Conservation (phyloP, 2,888 invertebrate genomes). For the Lathronympha strigana region DNA sequence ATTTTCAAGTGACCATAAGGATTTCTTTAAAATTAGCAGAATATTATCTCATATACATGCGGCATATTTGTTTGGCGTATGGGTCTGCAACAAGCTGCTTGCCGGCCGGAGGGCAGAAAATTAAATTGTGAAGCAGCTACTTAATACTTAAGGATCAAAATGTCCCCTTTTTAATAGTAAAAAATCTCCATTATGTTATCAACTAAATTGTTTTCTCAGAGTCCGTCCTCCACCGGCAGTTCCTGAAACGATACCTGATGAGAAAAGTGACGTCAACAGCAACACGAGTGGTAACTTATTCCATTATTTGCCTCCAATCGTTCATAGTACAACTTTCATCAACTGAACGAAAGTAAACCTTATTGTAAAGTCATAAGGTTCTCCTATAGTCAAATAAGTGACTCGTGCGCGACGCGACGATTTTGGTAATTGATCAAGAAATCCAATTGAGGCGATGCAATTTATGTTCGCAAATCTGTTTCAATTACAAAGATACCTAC, state of each 20-base stretch:
- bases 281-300: slow-evolving; percentile 66
- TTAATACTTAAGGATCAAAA: neutral
- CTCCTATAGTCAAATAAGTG: no score
- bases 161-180: no score
- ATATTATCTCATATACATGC: no score
- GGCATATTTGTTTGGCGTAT: no score
- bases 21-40: no score
- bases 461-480: neutral
- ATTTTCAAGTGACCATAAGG: no score
- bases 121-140: neutral
- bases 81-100: no score
- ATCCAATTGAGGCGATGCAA: neutral
- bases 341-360: no score
- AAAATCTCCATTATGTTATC: neutral
- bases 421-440: neutral
- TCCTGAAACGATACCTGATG: slow-evolving; percentile 74
- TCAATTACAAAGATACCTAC: neutral
- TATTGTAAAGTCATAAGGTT: neutral
- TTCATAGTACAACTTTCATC: no score
- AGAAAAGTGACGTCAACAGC: slow-evolving; percentile 75
- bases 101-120: no score
- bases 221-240: slow-evolving; percentile 66
- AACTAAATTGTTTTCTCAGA: slow-evolving; percentile 50
- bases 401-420: no score
- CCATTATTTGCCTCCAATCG: neutral